Conservation (phyloP, 2,888 invertebrate species). For the Gandaritis pyraliata region DNA sequence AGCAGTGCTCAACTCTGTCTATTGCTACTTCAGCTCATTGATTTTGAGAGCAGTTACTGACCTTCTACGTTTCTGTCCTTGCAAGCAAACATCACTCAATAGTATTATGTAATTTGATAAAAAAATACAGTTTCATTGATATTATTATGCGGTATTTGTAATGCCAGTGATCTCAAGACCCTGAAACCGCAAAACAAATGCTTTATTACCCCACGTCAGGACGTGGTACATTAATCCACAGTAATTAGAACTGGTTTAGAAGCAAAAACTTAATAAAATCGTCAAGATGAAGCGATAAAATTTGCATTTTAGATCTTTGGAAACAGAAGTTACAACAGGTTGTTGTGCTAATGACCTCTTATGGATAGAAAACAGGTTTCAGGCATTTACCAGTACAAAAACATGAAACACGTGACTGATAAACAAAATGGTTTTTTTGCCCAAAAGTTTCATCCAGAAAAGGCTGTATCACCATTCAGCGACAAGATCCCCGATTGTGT, state of each 20-base stretch:
- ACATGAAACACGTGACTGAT: no score
- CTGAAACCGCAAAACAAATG: slow-evolving; percentile 43
- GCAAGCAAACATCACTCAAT: no score
- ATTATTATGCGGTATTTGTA: slow-evolving; percentile 2
- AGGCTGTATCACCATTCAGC: no score
- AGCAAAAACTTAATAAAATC: slow-evolving; percentile 62
- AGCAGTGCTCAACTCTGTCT: no score
- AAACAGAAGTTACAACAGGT: slow-evolving; percentile 63
- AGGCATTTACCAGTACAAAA: background rate
- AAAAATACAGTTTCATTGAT: no score
- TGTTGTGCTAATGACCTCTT: slow-evolving; percentile 49
- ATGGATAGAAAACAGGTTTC: slow-evolving; percentile 15
- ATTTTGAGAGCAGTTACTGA: no score
- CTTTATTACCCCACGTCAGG: slow-evolving; percentile 47
- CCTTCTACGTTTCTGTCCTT: no score
- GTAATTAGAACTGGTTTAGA: slow-evolving; percentile 52
- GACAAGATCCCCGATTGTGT: no score
- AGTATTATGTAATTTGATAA: no score
- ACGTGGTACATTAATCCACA: slow-evolving; percentile 48
- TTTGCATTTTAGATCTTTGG: slow-evolving; percentile 54
- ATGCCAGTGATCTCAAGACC: slow-evolving; percentile 35
- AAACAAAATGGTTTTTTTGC: no score
- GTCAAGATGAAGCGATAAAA: slow-evolving; percentile 66
- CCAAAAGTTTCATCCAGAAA: no score
- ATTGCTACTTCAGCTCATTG: no score